Percentiles rank a stretch among this genome's conserved stretches.
These are phyloP conservation scores for Cygnus buccinator DNA, from an alignment of 2,113 vertebrate genomes.

Conservation along the genomic window DNA sequence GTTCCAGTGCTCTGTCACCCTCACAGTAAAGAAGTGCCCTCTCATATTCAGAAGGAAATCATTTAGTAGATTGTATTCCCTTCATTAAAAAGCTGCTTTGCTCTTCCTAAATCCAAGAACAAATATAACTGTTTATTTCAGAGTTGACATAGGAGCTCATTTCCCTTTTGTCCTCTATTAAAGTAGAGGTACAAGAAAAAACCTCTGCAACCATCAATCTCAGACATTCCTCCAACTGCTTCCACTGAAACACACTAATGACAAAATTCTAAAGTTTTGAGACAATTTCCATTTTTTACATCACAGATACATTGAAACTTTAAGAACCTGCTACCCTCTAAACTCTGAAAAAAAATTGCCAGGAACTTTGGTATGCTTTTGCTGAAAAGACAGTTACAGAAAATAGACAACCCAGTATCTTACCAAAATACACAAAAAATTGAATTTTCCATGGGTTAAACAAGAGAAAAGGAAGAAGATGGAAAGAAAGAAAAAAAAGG, in stretches of 20 bases:
- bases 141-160: not conserved
- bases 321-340: not conserved
- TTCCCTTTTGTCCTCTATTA: not conserved
- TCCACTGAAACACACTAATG: not conserved
- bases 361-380: not conserved
- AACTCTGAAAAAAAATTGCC: not conserved
- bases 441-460: fast-evolving
- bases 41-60: too few relatives aligned
- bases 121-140: not conserved
- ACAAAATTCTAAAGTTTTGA: not conserved
- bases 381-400: not conserved
- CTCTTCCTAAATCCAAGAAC: not conserved
- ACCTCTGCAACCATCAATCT: not conserved
- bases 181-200: not conserved
- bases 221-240: not conserved
- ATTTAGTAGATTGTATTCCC: not conserved
- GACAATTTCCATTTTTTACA: not conserved
- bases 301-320: not conserved
- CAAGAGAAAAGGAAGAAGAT: not conserved
- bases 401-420: not conserved
- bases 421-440: not conserved
- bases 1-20: too few relatives aligned
- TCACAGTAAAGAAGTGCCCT: too few relatives aligned
- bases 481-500: not conserved
- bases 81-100: not conserved